These are phyloP conservation scores for Andricus grossulariae DNA, from an alignment of 1,140 invertebrate species.

Conservation along the genomic window DNA sequence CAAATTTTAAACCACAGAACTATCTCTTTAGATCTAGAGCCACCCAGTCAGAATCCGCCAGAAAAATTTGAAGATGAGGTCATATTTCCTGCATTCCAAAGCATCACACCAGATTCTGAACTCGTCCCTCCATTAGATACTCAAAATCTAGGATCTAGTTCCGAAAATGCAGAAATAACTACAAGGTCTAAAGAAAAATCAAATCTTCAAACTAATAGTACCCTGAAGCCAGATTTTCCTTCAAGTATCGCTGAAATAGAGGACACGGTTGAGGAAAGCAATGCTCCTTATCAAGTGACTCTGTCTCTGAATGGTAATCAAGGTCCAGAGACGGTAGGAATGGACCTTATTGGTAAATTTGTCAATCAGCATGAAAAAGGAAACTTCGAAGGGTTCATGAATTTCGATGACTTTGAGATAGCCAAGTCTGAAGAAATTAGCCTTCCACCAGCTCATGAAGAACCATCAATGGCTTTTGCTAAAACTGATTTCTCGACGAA, in stretches of 20 bases:
- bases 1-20: neutral
- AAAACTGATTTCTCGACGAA: neutral
- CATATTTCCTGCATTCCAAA: no score
- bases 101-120: no score
- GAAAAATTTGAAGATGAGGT: neutral
- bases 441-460: neutral
- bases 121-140: no score
- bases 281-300: constrained; percentile 57
- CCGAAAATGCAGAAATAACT: neutral
- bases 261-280: constrained; percentile 49
- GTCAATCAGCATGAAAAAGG: constrained; percentile 49
- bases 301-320: constrained; percentile 49
- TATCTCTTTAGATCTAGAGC: neutral
- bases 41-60: neutral
- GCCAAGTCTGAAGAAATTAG: constrained; percentile 45
- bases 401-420: constrained; percentile 49
- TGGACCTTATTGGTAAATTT: constrained; percentile 51
- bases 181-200: neutral
- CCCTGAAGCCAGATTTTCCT: neutral
- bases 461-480: neutral
- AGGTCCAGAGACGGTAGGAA: constrained; percentile 34
- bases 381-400: constrained; percentile 7
- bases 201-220: neutral
- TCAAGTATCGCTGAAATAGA: constrained; percentile 39
- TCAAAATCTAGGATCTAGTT: neutral